phyloP scores from a whole-genome alignment of 92 coral and sea anemone genomes.

The Muricea muricata region DNA sequence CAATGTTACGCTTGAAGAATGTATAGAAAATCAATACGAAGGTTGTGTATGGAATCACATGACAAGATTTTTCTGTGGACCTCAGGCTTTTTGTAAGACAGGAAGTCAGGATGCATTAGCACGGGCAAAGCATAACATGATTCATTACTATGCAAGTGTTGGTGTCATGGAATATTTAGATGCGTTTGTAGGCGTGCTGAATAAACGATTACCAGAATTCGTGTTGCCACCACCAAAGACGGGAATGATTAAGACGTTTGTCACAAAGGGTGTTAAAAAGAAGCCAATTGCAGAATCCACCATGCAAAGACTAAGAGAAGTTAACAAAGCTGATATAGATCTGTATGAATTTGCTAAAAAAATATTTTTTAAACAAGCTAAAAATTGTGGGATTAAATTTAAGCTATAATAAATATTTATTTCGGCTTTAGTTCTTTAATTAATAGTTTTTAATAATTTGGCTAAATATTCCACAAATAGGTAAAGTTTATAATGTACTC shows the following conservation, averaged over 20 bases:
- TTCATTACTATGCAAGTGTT: conserved; percentile 77
- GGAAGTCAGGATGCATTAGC: conserved; percentile 74
- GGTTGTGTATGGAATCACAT: conserved; percentile 84
- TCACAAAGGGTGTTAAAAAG: conserved; percentile 22
- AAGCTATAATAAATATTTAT: too few relatives aligned
- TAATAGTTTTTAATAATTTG: too few relatives aligned
- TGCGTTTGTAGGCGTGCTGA: conserved; percentile 69
- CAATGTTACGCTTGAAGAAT: conserved; percentile 76
- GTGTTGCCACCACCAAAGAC: conserved; percentile 46
- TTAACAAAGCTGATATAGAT: conserved; percentile 80
- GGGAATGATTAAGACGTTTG: not conserved
- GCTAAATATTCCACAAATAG: too few relatives aligned
- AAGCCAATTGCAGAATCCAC: conserved; percentile 60
- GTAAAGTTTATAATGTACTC: too few relatives aligned
- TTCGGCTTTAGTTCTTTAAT: too few relatives aligned
- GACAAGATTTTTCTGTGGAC: conserved; percentile 95
- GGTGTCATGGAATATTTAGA: conserved; percentile 79
- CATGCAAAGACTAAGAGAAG: conserved; percentile 53
- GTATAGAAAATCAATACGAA: conserved; percentile 73
- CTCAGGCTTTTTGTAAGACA: conserved; percentile 68
- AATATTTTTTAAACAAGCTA: conserved; percentile 79
- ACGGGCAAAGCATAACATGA: conserved; percentile 78
- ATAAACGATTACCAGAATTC: conserved; percentile 79
- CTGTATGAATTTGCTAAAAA: conserved; percentile 72
- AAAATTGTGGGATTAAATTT: conserved; percentile 68